Evolutionary conservation across 2,797 vertebrate genomes (phyloP), one percentile per base, ranked within the genome.

Genomic region (Eupleurogrammus muticus): DNA sequence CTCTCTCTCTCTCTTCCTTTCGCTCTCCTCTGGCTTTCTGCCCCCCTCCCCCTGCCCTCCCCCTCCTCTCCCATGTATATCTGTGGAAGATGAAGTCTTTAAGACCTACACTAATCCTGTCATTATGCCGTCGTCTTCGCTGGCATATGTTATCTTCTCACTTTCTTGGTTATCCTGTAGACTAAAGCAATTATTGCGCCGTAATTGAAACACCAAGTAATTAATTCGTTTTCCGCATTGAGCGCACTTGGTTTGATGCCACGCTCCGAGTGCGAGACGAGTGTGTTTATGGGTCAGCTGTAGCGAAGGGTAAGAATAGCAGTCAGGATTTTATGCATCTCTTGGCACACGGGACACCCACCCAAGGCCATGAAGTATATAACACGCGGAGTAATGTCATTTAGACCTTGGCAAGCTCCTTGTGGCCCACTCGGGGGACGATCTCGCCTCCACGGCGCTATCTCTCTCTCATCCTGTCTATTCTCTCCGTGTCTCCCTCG

Each of bases 221-320:
- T 98, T 96, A 95, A 95, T 96, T 95, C 90, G 95, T 95, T 96
- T 95, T 94, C 93, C 93, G 93, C 93, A 90, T 95, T 81, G 92
- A 94, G 95, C 94, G 87, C 85, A 73, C 89, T 94, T 94, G 93
- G 94, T 95, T 95, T 95, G 94, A 94, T 91, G 92, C 91, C 82
- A 92, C 60, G 38, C 77, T 88, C 87, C 63, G 75, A 87, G 84
- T 87, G 87, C 80, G 82, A 87, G 89, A 89, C 40, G 84, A 82
- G 73, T 81, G 83, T 82, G 80, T 87, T 91, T 92, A 92, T 90
- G 94, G 96, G 95, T 96, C 96, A 95, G 90, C 91, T 93, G 85
- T 87, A 89, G 92, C 92, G 92, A 93, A 83, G 83, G 85, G 81
- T 86, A 83, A 96, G 95, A 96, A 95, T 95, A 96, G 92, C 93